Percentiles rank a stretch among this genome's conserved stretches.
Conservation (phyloP, 2,888 invertebrate genomes). For the Alcis repandata region DNA sequence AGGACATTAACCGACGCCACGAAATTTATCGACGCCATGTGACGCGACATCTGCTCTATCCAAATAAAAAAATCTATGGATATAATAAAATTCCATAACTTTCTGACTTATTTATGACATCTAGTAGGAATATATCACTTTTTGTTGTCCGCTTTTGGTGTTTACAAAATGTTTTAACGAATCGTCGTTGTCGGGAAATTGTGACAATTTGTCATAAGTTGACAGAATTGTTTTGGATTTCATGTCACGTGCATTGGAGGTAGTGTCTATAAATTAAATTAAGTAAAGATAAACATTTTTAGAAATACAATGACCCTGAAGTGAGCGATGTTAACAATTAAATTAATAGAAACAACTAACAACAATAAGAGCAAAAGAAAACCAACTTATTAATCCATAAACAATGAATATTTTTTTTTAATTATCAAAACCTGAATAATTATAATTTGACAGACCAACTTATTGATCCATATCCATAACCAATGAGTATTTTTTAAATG, state of each 20-base stretch:
- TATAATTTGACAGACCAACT: too few species aligned
- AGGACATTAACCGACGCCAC: constrained; percentile 55
- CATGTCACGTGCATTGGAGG: not conserved
- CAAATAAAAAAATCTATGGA: constrained; percentile 32
- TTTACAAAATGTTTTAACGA: constrained; percentile 47
- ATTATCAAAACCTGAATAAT: too few species aligned
- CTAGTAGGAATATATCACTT: constrained; percentile 50
- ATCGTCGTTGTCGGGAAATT: constrained; percentile 22
- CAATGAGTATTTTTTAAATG: too few species aligned
- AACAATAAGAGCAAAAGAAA: too few species aligned
- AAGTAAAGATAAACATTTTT: not conserved
- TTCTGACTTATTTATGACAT: constrained; percentile 61
- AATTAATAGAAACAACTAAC: too few species aligned
- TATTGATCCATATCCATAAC: too few species aligned
- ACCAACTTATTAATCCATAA: too few species aligned
- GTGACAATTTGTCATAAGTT: constrained; percentile 15
- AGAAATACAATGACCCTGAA: too few species aligned
- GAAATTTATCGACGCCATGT: constrained; percentile 63
- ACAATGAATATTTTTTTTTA: too few species aligned
- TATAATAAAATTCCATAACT: constrained; percentile 56
- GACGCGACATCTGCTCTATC: constrained; percentile 64
- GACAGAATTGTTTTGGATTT: constrained; percentile 11
- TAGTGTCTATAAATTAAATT: not conserved
- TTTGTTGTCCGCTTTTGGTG: constrained; percentile 51
- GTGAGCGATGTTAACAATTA: too few species aligned